Conservation (phyloP, 2,113 vertebrate species). For the Haemorhous mexicanus region DNA sequence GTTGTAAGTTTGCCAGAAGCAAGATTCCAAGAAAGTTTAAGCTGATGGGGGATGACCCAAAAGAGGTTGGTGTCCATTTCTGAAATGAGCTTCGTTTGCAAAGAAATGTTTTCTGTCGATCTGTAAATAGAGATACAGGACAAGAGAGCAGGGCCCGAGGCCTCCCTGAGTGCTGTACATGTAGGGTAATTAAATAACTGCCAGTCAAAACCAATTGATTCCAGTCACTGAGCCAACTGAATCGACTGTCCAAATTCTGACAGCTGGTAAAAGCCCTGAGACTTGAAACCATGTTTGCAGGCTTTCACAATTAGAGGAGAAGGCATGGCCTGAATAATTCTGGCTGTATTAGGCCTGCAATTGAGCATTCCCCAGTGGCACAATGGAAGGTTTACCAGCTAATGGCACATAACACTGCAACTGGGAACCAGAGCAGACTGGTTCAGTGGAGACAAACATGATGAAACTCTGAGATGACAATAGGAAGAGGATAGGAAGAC, state of each 20-base stretch:
- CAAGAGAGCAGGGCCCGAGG: background rate
- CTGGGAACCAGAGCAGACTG: background rate
- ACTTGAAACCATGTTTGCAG: background rate
- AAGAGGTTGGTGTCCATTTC: slow-evolving; percentile 82
- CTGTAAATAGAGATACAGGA: background rate
- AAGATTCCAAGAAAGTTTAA: slow-evolving; percentile 97
- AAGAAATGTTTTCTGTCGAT: background rate
- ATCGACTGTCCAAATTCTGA: slow-evolving; percentile 36
- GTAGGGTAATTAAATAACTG: slow-evolving; percentile 26
- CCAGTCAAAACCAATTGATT: slow-evolving; percentile 32
- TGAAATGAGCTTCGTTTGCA: slow-evolving; percentile 18
- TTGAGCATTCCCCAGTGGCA: background rate
- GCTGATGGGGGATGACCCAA: slow-evolving; percentile 89
- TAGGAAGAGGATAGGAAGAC: background rate
- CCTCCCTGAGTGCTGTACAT: background rate
- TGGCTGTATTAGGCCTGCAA: background rate
- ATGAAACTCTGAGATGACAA: background rate
- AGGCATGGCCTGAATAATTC: background rate
- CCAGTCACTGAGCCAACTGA: slow-evolving; percentile 17
- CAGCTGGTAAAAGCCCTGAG: slow-evolving; percentile 29
- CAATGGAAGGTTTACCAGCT: background rate
- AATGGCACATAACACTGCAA: background rate
- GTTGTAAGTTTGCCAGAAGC: slow-evolving; percentile 98
- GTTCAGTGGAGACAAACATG: background rate
- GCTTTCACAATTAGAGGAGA: slow-evolving; percentile 19